Evolutionary conservation across 1,140 invertebrate species (phyloP).

Genomic region (Spodoptera litura): DNA sequence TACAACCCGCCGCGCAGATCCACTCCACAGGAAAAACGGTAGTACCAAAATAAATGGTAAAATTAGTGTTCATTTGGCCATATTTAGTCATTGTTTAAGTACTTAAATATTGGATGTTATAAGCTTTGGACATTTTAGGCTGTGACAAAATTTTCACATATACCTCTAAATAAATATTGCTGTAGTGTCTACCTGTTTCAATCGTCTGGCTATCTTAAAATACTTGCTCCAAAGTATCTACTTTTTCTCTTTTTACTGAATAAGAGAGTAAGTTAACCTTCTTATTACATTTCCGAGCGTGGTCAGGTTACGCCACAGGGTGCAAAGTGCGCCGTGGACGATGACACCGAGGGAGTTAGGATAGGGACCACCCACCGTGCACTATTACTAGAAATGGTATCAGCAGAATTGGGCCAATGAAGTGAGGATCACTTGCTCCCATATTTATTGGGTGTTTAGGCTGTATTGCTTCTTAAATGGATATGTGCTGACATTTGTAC

Average conservation of each 20-base stretch:
- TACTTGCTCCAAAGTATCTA: no score
- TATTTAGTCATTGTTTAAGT: no score
- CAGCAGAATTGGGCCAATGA: slow-evolving; percentile 33
- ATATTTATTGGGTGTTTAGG: slow-evolving; percentile 6
- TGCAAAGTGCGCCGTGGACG: slow-evolving; percentile 21
- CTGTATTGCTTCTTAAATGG: slow-evolving; percentile 3
- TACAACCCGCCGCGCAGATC: background rate
- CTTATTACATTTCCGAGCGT: background rate
- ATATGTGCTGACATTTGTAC: background rate
- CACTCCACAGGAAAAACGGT: no score
- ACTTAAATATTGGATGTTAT: no score
- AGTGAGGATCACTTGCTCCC: background rate
- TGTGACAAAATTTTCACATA: no score
- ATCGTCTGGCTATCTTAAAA: no score
- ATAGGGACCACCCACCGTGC: slow-evolving; percentile 16
- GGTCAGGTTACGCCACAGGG: slow-evolving; percentile 20
- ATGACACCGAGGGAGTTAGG: slow-evolving; percentile 16
- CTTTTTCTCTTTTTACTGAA: no score
- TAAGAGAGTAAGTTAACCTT: background rate
- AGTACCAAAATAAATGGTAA: background rate
- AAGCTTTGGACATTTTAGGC: no score
- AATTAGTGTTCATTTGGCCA: background rate
- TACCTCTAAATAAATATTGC: no score
- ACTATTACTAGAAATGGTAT: slow-evolving; percentile 28
- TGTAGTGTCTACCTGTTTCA: no score